Conservation (phyloP, 2,797 vertebrate species). For the Clangula hyemalis region DNA sequence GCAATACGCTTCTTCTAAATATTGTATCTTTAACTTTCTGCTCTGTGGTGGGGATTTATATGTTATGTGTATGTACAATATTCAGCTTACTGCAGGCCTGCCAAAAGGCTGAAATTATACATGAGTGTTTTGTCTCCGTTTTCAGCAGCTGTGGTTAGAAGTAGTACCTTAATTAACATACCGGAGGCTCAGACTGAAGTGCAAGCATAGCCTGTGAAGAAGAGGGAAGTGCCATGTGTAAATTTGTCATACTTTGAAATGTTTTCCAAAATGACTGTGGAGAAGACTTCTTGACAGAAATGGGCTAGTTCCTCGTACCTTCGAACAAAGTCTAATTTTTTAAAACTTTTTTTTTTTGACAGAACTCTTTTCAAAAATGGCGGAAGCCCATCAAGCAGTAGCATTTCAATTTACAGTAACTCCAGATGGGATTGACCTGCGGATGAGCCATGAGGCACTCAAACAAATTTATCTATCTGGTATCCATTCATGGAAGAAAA, state of each 20-base stretch:
- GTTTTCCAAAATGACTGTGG: not conserved
- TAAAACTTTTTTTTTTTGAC: not conserved
- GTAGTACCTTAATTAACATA: not conserved
- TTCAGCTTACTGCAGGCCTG: not conserved
- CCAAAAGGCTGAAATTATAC: not conserved
- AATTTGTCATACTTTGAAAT: not conserved
- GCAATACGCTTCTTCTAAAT: rapidly evolving
- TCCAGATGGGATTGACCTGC: slow-evolving; percentile 93
- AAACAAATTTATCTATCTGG: slow-evolving; percentile 96
- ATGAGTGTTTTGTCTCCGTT: not conserved
- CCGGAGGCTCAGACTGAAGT: not conserved
- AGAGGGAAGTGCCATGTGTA: not conserved
- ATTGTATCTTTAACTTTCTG: not conserved
- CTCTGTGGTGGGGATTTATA: not conserved
- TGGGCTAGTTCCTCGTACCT: not conserved
- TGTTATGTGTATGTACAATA: rapidly evolving
- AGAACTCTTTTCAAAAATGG: slow-evolving; percentile 82
- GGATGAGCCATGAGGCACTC: slow-evolving; percentile 94
- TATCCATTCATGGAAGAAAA: slow-evolving; percentile 97
- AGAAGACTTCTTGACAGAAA: not conserved
- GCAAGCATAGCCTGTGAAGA: not conserved
- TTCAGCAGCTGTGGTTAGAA: slow-evolving; percentile 10
- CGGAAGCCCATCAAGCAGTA: slow-evolving; percentile 98
- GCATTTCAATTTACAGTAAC: slow-evolving; percentile 96
- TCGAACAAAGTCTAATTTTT: not conserved